These are phyloP conservation scores for Polylopha cassiicola DNA, from an alignment of 2,888 invertebrate species.

Conservation along the genomic window DNA sequence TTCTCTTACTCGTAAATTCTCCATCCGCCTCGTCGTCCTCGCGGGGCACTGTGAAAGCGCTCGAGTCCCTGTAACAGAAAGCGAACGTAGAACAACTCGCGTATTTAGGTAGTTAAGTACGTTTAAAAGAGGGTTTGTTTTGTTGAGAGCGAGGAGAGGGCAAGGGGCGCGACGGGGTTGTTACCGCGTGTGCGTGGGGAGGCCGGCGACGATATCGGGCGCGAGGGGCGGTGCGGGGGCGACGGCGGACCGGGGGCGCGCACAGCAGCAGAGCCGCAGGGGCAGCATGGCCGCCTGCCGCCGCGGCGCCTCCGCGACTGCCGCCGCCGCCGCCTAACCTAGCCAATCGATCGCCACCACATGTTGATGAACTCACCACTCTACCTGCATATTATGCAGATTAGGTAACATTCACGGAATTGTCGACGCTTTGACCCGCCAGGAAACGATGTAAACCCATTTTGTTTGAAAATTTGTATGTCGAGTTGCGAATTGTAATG, in stretches of 20 bases:
- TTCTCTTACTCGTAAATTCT: slow-evolving; percentile 26
- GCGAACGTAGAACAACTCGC: slow-evolving; percentile 6
- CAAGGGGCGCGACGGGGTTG: slow-evolving; percentile 24
- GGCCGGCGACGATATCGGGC: slow-evolving; percentile 66
- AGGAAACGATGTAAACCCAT: slow-evolving; percentile 8
- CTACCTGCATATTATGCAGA: slow-evolving; percentile 61
- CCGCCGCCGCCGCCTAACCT: slow-evolving; percentile 47
- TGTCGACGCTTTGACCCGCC: slow-evolving; percentile 19
- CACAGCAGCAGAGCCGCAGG: slow-evolving; percentile 54
- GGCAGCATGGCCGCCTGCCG: slow-evolving; percentile 59
- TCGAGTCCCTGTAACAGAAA: slow-evolving; percentile 61
- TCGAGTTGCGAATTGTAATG: slow-evolving; percentile 11
- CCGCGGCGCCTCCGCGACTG: slow-evolving; percentile 62
- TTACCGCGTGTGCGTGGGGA: slow-evolving; percentile 65
- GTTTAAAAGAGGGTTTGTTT: slow-evolving; percentile 10
- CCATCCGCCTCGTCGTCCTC: slow-evolving; percentile 35
- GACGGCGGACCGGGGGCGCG: slow-evolving; percentile 36
- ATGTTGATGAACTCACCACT: slow-evolving; percentile 56
- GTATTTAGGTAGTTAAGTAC: slow-evolving; percentile 4
- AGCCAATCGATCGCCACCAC: slow-evolving; percentile 47
- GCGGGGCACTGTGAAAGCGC: slow-evolving; percentile 48
- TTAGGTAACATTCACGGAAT: slow-evolving; percentile 39
- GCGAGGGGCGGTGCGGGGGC: slow-evolving; percentile 38
- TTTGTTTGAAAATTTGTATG: slow-evolving; percentile 17
- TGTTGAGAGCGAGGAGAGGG: slow-evolving; percentile 24